phyloP scores from a whole-genome alignment of 2,888 invertebrate species.

The Serrognathus titanus region DNA sequence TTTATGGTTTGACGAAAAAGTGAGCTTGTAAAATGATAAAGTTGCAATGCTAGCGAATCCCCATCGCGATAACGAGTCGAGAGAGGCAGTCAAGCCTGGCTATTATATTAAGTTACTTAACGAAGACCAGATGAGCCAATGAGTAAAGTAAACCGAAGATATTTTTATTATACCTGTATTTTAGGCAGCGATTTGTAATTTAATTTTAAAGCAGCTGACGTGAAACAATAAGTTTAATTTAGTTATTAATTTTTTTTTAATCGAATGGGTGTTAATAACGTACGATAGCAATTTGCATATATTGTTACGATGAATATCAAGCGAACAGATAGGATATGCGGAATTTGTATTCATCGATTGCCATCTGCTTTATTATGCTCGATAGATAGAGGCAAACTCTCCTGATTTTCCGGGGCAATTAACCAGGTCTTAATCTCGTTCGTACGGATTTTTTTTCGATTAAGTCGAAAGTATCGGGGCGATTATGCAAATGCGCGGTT shows the following conservation, averaged over 20 bases:
- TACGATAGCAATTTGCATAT: too few species aligned
- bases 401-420: too few species aligned
- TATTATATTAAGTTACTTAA: conserved; percentile 47
- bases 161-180: conserved; percentile 41
- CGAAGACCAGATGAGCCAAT: conserved; percentile 44
- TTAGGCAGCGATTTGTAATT: conserved; percentile 23
- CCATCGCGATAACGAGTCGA: conserved; percentile 34
- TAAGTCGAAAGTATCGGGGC: too few species aligned
- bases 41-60: conserved; percentile 30
- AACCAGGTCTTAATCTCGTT: too few species aligned
- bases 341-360: too few species aligned
- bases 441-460: too few species aligned
- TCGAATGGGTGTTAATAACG: conserved; percentile 21
- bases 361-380: too few species aligned
- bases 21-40: conserved; percentile 14
- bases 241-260: conserved; percentile 17
- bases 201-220: conserved; percentile 23
- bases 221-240: conserved; percentile 12
- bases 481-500: too few species aligned
- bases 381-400: too few species aligned
- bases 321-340: too few species aligned
- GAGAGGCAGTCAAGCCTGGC: conserved; percentile 34
- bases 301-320: too few species aligned
- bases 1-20: not conserved
- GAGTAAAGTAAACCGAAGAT: conserved; percentile 44